Percentiles rank a stretch among this genome's conserved stretches.
Conservation (phyloP, 2,888 invertebrate genomes). For the Sepiola atlantica region DNA sequence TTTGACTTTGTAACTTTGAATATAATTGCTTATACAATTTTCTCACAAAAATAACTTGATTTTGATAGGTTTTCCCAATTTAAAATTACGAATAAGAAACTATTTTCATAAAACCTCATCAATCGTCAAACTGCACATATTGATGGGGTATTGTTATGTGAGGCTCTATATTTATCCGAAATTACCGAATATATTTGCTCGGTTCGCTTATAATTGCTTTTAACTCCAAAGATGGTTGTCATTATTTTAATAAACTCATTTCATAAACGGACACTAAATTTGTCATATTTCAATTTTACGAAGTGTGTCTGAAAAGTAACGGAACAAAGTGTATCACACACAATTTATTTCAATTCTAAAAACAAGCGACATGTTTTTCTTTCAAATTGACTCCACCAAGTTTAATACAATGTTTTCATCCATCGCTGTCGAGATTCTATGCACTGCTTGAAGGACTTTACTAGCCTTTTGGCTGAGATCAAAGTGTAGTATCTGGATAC, state of each 20-base stretch:
- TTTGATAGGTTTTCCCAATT: not conserved
- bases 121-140: not conserved
- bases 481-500: too few relatives aligned
- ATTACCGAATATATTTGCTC: not conserved
- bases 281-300: too few relatives aligned
- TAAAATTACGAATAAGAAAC: not conserved
- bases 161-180: not conserved
- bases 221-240: not conserved
- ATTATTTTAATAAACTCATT: not conserved
- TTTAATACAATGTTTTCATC: not conserved
- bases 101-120: not conserved
- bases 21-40: slow-evolving; percentile 9
- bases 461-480: too few relatives aligned
- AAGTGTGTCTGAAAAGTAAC: too few relatives aligned
- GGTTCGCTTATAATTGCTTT: not conserved
- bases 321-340: too few relatives aligned
- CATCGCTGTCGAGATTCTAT: not conserved
- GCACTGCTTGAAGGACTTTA: too few relatives aligned
- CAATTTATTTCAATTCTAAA: not conserved
- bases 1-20: not conserved
- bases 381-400: not conserved
- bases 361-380: not conserved
- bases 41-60: not conserved
- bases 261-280: not conserved
- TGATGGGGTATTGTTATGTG: not conserved